A percentile compares a stretch with the other conserved stretches of the same genome.
These are phyloP conservation scores for Scartelaos histophorus DNA, from an alignment of 2,113 vertebrate genomes.

Conservation along the genomic window DNA sequence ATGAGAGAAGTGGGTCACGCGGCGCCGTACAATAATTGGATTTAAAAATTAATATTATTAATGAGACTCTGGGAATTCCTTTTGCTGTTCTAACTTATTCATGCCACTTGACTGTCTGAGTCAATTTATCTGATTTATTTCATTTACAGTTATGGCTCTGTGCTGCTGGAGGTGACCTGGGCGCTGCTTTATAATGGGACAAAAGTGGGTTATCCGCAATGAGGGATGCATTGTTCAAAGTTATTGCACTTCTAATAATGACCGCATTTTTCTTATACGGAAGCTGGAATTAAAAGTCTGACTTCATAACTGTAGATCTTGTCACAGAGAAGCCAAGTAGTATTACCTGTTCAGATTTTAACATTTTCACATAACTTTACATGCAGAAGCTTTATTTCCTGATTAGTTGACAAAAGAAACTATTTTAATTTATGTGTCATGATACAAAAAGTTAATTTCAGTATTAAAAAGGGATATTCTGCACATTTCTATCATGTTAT, in stretches of 20 bases:
- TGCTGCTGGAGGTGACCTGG: conserved; percentile 22
- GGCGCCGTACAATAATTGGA: conserved; percentile 72
- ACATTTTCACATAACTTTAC: no score
- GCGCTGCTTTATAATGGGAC: conserved; percentile 13
- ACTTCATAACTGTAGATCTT: background rate
- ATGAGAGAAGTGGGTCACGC: conserved; percentile 74
- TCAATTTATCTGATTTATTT: conserved; percentile 63
- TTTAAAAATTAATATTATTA: conserved; percentile 80
- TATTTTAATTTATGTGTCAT: no score
- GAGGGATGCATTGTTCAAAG: background rate
- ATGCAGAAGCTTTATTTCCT: no score
- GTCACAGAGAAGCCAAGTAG: no score
- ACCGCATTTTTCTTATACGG: background rate
- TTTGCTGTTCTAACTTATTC: conserved; percentile 73
- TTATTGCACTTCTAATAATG: background rate
- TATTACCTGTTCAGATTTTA: no score
- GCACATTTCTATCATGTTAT: no score
- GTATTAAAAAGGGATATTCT: no score
- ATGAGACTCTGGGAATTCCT: conserved; percentile 68
- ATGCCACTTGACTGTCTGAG: conserved; percentile 64
- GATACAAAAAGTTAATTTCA: no score
- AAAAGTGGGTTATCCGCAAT: conserved; percentile 17
- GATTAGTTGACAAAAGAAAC: no score
- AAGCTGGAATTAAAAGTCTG: background rate
- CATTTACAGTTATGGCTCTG: conserved; percentile 32